Evolutionary conservation across 2,888 invertebrate species (phyloP), one percentile per base, ranked within the genome.

Genomic region (Ichneumoninae sp.): DNA sequence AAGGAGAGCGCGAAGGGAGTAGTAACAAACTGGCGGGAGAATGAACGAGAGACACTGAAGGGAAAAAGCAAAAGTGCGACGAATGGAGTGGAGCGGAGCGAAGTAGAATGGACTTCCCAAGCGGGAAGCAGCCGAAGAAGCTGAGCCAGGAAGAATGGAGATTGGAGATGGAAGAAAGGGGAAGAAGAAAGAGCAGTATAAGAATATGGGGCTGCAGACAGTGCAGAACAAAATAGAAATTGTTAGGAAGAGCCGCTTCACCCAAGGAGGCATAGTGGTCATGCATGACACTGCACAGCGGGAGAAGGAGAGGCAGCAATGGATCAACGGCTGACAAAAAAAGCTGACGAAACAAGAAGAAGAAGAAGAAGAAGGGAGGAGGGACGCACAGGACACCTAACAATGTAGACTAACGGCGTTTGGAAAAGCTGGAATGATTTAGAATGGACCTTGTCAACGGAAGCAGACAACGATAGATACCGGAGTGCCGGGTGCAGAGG

Each of bases 381-480:
- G 19, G 70, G 40, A 7, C 70, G 70, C 13, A 70, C 70, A 26
- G 47, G 16, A 8, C 44, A 62, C 1, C 44, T 47, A 22, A 44
- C 65, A 75, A 40, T 75, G 7, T 75, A 30, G 44, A 3, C 6
- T 0, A 47, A 26, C 4, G 75, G 47, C 1, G 62, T 62, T 26
- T 62, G 62, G 47, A 75, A 75, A 26, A 47, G 30, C 5, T 75
- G 75, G 75, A 75, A 75, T 26, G 75, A 75, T 2, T 26, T 76
- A 16, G 76, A 76, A 10, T 33, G 66, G 19, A 10, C 44, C 19
- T 3, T 76, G 33, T 0, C 22, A 33, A 66, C 33, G 16, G 52
- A 66, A 76, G n/a, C 54, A n/a, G 65, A 66, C 7, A 13, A 30
- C 1, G 33, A 2, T 57, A 57, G 57, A 16, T 19, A 13, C 3